Base-by-base conservation (phyloP, 2,113 vertebrate species). In the Sander vitreus region DNA sequence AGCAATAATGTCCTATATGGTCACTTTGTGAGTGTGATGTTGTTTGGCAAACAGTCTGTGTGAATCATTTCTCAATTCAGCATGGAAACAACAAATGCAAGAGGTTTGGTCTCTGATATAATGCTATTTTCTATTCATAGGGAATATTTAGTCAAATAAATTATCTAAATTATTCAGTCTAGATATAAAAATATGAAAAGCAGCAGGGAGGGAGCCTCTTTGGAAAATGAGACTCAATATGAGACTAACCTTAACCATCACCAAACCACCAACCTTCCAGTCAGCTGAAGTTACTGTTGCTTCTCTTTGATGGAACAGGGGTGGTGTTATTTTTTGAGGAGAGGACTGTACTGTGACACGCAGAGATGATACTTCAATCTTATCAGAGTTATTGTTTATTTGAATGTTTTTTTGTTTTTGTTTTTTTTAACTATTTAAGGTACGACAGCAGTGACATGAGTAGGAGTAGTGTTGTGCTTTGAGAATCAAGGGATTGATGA, bases 401-500 rank as follows among this genome's bases (percentile, higher is more conserved):
- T 69, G 45, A 53, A n/a, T 15, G 6, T 14, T 21, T 23, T 65
- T 11, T 25, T 25, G 1, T 1, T 25, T 25, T 18, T 48, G 0
- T 16, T 33, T 33, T 14, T 21, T 39, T 65, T 11, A 6, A 33
- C 33, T 3, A 39, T 39, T 39, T 39, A 39, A 39, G 36, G 53
- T 59, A 50, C 14, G 16, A 19, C 19, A 57, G 59, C 16, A 25
- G 39, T 66, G 58, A 30, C 6, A 45, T 67, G 27, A 27, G 43
- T 59, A 12, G 18, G 27, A 43, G 43, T 59, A 12, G 18, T 30
- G 7, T 13, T 36, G 19, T 25, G 11, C 50, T 73, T 75, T 81
- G 45, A 51, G 47, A 54, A 64, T n/a, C 62, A 74, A 30, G 33
- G 63, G 47, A 45, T 45, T 51, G 45, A 45, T 53, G 25, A 54